Percentiles rank a stretch among this genome's conserved stretches.
Evolutionary conservation across 1,140 invertebrate species (phyloP).

Genomic region (Lepidurus packardi): DNA sequence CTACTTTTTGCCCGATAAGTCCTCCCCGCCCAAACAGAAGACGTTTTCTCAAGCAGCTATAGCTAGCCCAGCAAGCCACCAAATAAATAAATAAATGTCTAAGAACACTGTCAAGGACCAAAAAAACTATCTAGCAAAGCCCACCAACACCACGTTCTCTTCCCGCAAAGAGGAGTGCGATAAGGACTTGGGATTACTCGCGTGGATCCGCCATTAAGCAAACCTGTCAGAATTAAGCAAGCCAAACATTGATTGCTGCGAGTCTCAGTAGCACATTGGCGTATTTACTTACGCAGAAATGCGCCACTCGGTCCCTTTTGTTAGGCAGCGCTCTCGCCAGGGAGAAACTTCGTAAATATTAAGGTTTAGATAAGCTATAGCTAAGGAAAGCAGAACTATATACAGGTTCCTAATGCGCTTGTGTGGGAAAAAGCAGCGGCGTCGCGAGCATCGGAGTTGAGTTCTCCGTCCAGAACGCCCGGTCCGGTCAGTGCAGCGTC

Average conservation of each 20-base stretch:
- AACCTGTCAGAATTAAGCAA: no score
- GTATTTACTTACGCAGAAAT: no score
- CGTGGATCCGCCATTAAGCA: no score
- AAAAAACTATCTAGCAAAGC: not conserved
- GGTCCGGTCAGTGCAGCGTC: not conserved
- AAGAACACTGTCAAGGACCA: not conserved
- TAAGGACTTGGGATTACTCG: no score
- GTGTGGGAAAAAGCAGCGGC: not conserved
- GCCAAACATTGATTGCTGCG: no score
- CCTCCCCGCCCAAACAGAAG: not conserved
- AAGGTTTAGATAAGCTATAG: no score
- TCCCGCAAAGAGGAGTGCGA: no score
- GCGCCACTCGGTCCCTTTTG: no score
- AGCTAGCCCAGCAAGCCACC: not conserved
- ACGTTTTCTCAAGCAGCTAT: conserved; percentile 11
- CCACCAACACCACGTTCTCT: no score
- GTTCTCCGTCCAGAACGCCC: not conserved
- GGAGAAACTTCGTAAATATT: no score
- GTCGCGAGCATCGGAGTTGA: conserved; percentile 4
- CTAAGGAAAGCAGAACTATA: not conserved
- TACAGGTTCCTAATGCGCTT: not conserved
- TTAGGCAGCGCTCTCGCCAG: no score
- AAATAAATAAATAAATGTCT: not conserved
- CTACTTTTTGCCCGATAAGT: conserved; percentile 19
- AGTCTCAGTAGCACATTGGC: no score